Percentiles rank a stretch among this genome's conserved stretches.
Conservation (phyloP, 2,797 vertebrate species). For the Notolepis coatsorum region DNA sequence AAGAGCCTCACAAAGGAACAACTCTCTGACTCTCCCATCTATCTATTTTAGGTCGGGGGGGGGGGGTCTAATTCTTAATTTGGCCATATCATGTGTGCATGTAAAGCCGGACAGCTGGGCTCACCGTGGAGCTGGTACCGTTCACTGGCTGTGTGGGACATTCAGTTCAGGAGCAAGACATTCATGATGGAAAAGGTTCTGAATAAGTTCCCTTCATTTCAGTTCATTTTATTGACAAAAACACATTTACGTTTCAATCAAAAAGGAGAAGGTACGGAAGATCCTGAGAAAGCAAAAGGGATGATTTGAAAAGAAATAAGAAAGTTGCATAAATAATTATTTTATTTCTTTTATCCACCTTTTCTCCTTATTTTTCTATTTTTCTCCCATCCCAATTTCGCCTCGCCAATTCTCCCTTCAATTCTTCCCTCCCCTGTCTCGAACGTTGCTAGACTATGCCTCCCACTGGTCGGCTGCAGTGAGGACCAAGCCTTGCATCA, state of each 20-base stretch:
- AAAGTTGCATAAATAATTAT: conserved; percentile 19
- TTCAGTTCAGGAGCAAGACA: too few species aligned
- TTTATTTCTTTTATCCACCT: too few species aligned
- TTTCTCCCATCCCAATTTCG: too few species aligned
- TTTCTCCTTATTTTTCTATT: too few species aligned
- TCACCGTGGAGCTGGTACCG: not conserved
- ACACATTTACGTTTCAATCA: conserved; percentile 32
- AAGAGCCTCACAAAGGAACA: not conserved
- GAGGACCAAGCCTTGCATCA: too few species aligned
- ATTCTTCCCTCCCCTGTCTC: too few species aligned
- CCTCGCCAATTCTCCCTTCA: too few species aligned
- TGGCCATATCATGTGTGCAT: conserved; percentile 14
- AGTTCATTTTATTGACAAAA: conserved; percentile 72
- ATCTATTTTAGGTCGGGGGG: conserved; percentile 37
- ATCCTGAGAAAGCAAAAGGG: conserved; percentile 69
- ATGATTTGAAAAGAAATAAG: conserved; percentile 23
- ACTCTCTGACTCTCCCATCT: not conserved
- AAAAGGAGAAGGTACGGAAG: conserved; percentile 50
- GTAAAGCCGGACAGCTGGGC: conserved; percentile 26
- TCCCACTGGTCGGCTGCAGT: too few species aligned
- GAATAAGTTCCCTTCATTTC: conserved; percentile 14
- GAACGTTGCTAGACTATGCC: too few species aligned
- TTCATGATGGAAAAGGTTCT: conserved; percentile 14
- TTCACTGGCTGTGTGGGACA: not conserved
- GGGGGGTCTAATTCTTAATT: too few species aligned